A percentile compares a stretch with the other conserved stretches of the same genome.
Evolutionary conservation across 2,113 vertebrate genomes (phyloP).

Genomic region (Pao palembangensis): DNA sequence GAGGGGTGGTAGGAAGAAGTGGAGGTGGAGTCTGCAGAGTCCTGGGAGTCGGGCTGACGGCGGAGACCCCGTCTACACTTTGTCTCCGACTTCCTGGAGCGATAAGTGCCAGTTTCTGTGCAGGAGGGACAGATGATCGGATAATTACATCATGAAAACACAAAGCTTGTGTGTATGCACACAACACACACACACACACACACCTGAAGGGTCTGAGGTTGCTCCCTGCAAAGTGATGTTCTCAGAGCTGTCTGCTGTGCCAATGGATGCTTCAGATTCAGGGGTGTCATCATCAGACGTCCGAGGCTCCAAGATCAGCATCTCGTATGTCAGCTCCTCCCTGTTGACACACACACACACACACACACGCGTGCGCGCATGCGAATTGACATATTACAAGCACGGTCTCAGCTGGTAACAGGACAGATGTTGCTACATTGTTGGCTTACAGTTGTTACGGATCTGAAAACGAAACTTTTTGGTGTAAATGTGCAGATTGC

Average conservation of each 20-base stretch:
- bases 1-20: conserved; percentile 70
- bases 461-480: too few species aligned
- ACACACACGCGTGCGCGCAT: too few species aligned
- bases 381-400: not conserved
- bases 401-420: not conserved
- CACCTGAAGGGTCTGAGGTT: conserved; percentile 78
- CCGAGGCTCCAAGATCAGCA: conserved; percentile 88
- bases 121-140: not conserved
- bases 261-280: conserved; percentile 90
- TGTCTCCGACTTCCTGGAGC: conserved; percentile 71
- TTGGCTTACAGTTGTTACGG: too few species aligned
- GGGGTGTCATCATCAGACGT: conserved; percentile 90
- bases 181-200: conserved; percentile 7
- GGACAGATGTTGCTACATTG: too few species aligned
- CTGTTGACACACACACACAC: conserved; percentile 57
- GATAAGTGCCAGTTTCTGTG: conserved; percentile 67
- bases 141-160: not conserved
- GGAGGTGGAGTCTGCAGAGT: conserved; percentile 62
- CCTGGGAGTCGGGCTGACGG: conserved; percentile 77
- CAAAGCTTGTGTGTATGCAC: not conserved
- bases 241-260: conserved; percentile 90
- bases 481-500: not conserved
- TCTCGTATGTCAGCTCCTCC: conserved; percentile 92
- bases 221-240: conserved; percentile 86
- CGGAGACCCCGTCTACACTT: conserved; percentile 74